Evolutionary conservation across 2,888 invertebrate genomes (phyloP), one percentile per base, ranked within the genome.

Genomic region (Leptogaster cylindrica): DNA sequence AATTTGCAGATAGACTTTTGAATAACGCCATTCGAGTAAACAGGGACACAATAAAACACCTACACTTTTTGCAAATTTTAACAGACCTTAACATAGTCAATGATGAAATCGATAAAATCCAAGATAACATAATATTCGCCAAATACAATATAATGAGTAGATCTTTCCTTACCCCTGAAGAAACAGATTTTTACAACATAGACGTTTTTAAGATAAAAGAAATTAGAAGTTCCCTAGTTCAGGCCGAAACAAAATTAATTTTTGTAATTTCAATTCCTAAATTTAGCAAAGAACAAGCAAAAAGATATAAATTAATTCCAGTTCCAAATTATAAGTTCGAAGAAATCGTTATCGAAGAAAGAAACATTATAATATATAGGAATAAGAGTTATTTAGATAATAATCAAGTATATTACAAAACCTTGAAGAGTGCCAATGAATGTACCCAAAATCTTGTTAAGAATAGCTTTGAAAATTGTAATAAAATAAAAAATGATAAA

Each of bases 61-160:
- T 51, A 28, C 28, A 51, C 27, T 51, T 14, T 23, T 14, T 51
- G 2, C 28, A 51, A 27, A 51, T 27, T 8, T 25, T 48, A 4
- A 48, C 48, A n/a, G 20, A 48, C 25, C 6, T 48, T 23, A 48
- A 48, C 10, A 23, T 51, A 2, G n/a, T 28, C 12, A 12, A 51
- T 27, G 28, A 28, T 6, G 51, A 51, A 28, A 27, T 51, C 14
- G 28, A 28, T n/a, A 51, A n/a, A 28, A 28, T 51, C 16, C 51
- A 51, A 28, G 28, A 51, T 12, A 51, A 51, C n/a, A 27, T 51
- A 7, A 51, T 51, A 12, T 51, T 51, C 28, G 51, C 51, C 7
- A 51, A 51, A n/a, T 23, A 51, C n/a, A 28, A 51, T 23, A 51
- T 51, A 1, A 28, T 14, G 14, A n/a, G 2, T 7, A 28, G 12